Conservation (phyloP, 2,113 vertebrate genomes). For the Tautogolabrus adspersus region DNA sequence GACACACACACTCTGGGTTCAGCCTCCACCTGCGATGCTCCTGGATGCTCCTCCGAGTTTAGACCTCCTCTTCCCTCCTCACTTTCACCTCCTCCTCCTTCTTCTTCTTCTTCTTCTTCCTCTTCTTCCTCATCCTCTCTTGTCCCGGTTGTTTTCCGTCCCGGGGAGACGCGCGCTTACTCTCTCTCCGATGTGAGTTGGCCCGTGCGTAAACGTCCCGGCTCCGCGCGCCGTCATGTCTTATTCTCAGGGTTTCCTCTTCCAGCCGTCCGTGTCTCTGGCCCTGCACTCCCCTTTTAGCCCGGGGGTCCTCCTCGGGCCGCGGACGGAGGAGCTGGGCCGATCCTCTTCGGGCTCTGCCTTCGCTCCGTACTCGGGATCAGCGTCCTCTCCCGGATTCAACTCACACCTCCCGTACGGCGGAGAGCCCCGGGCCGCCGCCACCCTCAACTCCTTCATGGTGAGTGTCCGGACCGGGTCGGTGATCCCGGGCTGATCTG, state of each 20-base stretch:
- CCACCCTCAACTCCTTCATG: slow-evolving; percentile 90
- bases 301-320: slow-evolving; percentile 89
- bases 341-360: slow-evolving; percentile 93
- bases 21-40: slow-evolving; percentile 47
- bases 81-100: no score
- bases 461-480: slow-evolving; percentile 80
- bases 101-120: not conserved
- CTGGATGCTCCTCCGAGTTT: slow-evolving; percentile 3
- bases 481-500: no score
- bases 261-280: slow-evolving; percentile 92
- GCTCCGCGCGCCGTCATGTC: slow-evolving; percentile 86
- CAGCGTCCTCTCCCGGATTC: slow-evolving; percentile 89
- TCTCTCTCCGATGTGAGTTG: slow-evolving; percentile 70
- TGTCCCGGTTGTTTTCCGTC: not conserved
- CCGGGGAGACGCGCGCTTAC: slow-evolving; percentile 60
- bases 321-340: slow-evolving; percentile 91
- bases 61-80: not conserved
- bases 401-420: slow-evolving; percentile 91
- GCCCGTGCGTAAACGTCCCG: slow-evolving; percentile 34
- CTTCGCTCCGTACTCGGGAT: slow-evolving; percentile 94
- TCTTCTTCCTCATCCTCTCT: not conserved
- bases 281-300: slow-evolving; percentile 91
- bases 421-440: slow-evolving; percentile 88
- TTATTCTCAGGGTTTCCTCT: slow-evolving; percentile 96
- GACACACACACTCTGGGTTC: slow-evolving; percentile 11